Percentiles rank a stretch among this genome's conserved stretches.
Conservation (phyloP, 2,113 vertebrate genomes). For the Pelmatolapia mariae region DNA sequence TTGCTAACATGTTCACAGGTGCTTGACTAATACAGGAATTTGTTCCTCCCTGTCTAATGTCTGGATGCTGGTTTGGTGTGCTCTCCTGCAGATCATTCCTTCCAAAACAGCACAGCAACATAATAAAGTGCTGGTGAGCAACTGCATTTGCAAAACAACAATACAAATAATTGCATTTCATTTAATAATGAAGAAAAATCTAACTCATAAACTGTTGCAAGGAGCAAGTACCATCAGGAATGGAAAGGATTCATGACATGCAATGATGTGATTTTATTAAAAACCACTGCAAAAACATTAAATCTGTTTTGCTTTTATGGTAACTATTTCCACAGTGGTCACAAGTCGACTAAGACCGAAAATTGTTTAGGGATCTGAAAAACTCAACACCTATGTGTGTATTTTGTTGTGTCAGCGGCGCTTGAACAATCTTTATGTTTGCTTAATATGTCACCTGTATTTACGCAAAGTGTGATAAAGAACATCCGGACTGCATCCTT, state of each 20-base stretch:
- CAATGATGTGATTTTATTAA: not conserved
- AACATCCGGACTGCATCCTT: not conserved
- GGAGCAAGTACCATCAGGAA: not conserved
- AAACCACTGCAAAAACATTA: not conserved
- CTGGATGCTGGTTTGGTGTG: not conserved
- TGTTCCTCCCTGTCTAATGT: not conserved
- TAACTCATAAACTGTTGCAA: not conserved
- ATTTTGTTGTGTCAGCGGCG: not conserved
- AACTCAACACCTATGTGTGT: not conserved
- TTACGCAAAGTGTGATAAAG: not conserved
- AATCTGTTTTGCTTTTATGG: not conserved
- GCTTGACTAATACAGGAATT: not conserved
- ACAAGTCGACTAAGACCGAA: not conserved
- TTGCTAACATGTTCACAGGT: not conserved
- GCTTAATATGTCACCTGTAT: not conserved
- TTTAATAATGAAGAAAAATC: not conserved
- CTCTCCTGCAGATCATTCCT: not conserved
- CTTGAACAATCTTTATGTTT: not conserved
- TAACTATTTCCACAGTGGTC: not conserved
- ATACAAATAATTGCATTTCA: not conserved
- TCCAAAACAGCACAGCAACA: not conserved
- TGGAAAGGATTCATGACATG: not conserved
- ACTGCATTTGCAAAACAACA: not conserved
- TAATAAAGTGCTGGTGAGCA: not conserved
- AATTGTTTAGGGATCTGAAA: not conserved